Conservation (phyloP, 1,140 invertebrate genomes). For the Aphaenogaster rudis region DNA sequence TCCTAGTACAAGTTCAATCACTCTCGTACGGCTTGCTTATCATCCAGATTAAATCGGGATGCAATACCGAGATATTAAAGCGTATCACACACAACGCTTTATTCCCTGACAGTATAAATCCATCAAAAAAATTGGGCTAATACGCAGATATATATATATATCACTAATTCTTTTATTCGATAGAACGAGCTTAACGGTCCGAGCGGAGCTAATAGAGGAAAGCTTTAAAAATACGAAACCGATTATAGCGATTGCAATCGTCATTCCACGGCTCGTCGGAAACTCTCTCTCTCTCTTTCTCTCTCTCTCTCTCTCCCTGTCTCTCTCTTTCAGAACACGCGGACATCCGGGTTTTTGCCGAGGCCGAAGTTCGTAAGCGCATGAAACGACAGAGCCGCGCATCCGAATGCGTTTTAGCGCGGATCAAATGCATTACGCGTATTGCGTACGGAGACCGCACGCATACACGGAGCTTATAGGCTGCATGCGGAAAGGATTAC, state of each 20-base stretch:
- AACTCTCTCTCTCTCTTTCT: slow-evolving; percentile 12
- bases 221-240: slow-evolving; percentile 60
- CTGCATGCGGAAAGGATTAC: slow-evolving; percentile 83
- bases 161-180: slow-evolving; percentile 31
- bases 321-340: slow-evolving; percentile 29
- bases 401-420: slow-evolving; percentile 83
- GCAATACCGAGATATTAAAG: slow-evolving; percentile 28
- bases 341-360: slow-evolving; percentile 52
- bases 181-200: slow-evolving; percentile 16
- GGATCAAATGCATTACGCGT: slow-evolving; percentile 83
- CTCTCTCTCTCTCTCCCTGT: neutral
- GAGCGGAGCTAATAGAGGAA: slow-evolving; percentile 16
- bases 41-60: slow-evolving; percentile 36
- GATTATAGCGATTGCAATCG: slow-evolving; percentile 50
- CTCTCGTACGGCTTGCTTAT: neutral
- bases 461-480: slow-evolving; percentile 79
- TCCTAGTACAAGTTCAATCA: slow-evolving; percentile 28
- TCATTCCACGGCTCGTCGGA: slow-evolving; percentile 26
- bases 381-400: slow-evolving; percentile 76
- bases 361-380: slow-evolving; percentile 74
- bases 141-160: neutral
- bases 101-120: slow-evolving; percentile 23
- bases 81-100: neutral
- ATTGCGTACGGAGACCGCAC: slow-evolving; percentile 67
- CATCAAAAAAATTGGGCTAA: slow-evolving; percentile 30